Conservation (phyloP, 2,888 invertebrate species). For the Pinctada fucata region DNA sequence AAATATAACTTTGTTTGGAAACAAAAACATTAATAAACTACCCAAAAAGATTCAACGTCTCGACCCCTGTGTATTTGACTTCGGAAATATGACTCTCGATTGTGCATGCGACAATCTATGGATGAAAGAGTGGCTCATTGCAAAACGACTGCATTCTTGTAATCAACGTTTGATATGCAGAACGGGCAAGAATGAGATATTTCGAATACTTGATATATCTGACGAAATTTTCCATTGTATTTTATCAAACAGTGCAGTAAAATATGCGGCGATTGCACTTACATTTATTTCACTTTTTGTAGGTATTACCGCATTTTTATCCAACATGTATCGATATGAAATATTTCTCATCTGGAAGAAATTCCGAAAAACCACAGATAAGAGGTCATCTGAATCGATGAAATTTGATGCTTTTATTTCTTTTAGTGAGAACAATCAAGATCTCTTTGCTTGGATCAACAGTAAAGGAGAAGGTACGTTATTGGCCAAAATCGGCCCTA, state of each 20-base stretch:
- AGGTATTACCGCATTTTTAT: not conserved
- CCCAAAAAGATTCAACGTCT: constrained; percentile 15
- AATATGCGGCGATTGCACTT: not conserved
- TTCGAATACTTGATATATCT: not conserved
- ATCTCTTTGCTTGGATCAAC: too few species aligned
- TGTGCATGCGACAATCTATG: constrained; percentile 14
- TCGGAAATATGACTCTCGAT: constrained; percentile 8
- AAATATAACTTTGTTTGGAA: too few species aligned
- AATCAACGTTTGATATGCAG: not conserved
- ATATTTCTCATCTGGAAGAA: not conserved
- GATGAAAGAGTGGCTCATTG: constrained; percentile 3
- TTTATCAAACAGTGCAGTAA: not conserved
- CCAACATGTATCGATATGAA: constrained; percentile 10
- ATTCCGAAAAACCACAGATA: too few species aligned
- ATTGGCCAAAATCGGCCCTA: too few species aligned
- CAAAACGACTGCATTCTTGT: not conserved
- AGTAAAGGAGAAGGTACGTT: too few species aligned
- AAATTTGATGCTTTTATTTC: too few species aligned
- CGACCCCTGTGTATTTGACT: constrained; percentile 8
- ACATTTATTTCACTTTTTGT: not conserved
- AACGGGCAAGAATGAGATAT: not conserved
- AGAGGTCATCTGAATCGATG: too few species aligned
- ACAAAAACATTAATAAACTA: not conserved
- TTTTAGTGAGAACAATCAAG: too few species aligned
- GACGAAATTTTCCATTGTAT: not conserved